phyloP scores from a whole-genome alignment of 2,888 invertebrate species.

The Cosmorhoe ocellata region DNA sequence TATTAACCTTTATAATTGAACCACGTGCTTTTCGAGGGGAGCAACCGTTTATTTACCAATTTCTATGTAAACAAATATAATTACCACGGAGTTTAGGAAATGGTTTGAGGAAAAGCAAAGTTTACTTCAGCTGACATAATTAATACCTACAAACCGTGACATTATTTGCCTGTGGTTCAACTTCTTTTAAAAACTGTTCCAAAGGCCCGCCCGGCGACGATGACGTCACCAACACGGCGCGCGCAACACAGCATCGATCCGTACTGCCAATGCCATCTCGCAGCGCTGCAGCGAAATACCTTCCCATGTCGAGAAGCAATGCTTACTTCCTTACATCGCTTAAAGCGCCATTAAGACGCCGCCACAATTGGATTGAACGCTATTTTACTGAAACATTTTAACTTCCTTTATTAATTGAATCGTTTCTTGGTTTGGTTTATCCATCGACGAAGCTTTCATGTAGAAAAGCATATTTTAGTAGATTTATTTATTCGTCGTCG shows the following conservation, averaged over 20 bases:
- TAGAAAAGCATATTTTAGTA: too few relatives aligned
- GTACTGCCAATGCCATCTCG: constrained; percentile 41
- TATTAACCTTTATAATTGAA: too few relatives aligned
- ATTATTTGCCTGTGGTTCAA: constrained; percentile 21
- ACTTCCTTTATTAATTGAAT: too few relatives aligned
- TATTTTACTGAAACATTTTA: not conserved
- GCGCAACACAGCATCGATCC: constrained; percentile 75
- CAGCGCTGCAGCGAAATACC: constrained; percentile 62
- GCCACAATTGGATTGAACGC: not conserved
- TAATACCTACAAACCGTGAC: constrained; percentile 10
- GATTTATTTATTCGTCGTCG: too few relatives aligned
- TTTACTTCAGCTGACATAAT: not conserved
- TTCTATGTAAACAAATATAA: not conserved
- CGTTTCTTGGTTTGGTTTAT: too few relatives aligned
- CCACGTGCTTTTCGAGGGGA: too few relatives aligned
- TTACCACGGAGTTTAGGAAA: not conserved
- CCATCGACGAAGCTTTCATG: too few relatives aligned
- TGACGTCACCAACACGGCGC: constrained; percentile 77
- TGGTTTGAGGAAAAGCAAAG: not conserved
- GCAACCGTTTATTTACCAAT: too few relatives aligned
- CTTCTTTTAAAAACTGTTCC: constrained; percentile 53
- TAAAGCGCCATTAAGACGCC: constrained; percentile 4
- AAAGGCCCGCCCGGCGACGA: constrained; percentile 62
- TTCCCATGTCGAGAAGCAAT: constrained; percentile 37
- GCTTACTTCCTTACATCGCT: constrained; percentile 14